Percentiles rank a stretch among this genome's conserved stretches.
These are phyloP conservation scores for Drosophila kepulauana DNA, from an alignment of 1,140 invertebrate genomes.

Conservation along the genomic window DNA sequence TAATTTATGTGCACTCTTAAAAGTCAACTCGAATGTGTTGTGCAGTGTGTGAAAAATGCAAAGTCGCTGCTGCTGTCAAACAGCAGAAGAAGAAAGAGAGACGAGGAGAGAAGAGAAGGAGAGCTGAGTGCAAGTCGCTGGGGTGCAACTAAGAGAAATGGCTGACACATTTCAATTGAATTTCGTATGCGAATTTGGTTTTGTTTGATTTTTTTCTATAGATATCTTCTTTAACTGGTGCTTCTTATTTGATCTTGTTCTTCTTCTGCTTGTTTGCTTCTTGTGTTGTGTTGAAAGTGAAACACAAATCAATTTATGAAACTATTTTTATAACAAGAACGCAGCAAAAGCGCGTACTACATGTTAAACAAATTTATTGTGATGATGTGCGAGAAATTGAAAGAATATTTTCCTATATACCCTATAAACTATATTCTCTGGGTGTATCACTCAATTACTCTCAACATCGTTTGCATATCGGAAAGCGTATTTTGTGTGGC, in stretches of 20 bases:
- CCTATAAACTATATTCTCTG: neutral
- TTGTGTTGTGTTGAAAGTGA: slow-evolving; percentile 49
- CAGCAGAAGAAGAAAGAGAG: neutral
- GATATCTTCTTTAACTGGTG: slow-evolving; percentile 20
- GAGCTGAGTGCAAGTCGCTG: slow-evolving; percentile 23
- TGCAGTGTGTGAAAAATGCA: slow-evolving; percentile 16
- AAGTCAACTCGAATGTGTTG: slow-evolving; percentile 16
- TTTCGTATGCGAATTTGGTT: slow-evolving; percentile 42
- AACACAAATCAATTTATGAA: slow-evolving; percentile 67
- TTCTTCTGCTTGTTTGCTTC: slow-evolving; percentile 16
- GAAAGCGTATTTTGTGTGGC: neutral
- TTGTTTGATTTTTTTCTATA: neutral
- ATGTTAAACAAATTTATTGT: slow-evolving; percentile 67
- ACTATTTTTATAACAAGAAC: slow-evolving; percentile 74
- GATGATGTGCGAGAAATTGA: slow-evolving; percentile 75
- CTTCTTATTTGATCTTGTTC: slow-evolving; percentile 3
- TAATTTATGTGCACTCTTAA: slow-evolving; percentile 5
- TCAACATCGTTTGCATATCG: neutral
- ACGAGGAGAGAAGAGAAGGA: neutral
- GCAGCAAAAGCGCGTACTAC: slow-evolving; percentile 39
- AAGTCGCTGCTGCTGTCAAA: slow-evolving; percentile 32
- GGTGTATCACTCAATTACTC: neutral
- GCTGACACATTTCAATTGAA: slow-evolving; percentile 79
- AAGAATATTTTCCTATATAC: slow-evolving; percentile 48
- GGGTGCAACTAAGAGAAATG: slow-evolving; percentile 59